Conservation (phyloP, 1,140 invertebrate species). For the Microplitis mediator region DNA sequence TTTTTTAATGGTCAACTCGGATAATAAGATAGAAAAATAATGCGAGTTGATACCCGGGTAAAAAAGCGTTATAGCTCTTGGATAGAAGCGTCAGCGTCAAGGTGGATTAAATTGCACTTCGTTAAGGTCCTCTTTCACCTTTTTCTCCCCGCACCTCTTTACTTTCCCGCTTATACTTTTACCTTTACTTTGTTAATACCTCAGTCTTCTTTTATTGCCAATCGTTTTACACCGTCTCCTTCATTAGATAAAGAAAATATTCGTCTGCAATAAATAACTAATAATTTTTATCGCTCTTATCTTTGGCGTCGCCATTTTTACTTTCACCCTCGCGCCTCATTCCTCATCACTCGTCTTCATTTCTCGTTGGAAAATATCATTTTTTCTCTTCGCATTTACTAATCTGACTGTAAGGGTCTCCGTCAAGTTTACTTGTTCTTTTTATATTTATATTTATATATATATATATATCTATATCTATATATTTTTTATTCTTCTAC, state of each 20-base stretch:
- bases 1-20: conserved; percentile 21
- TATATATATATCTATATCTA: neutral
- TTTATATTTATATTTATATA: neutral
- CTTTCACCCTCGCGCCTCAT: neutral
- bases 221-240: neutral
- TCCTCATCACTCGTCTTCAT: no score
- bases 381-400: conserved; percentile 11
- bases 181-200: neutral
- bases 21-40: conserved; percentile 33
- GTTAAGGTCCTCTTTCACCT: conserved; percentile 33
- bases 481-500: no score
- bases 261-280: neutral
- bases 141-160: neutral
- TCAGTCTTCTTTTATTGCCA: neutral
- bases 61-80: neutral
- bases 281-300: neutral
- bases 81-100: conserved; percentile 19
- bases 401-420: conserved; percentile 9
- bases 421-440: conserved; percentile 2
- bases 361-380: conserved; percentile 15
- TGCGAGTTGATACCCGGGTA: conserved; percentile 3
- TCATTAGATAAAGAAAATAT: neutral
- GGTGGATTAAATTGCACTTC: conserved; percentile 35
- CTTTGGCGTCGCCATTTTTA: neutral
- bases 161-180: neutral